A percentile compares a stretch with the other conserved stretches of the same genome.
Evolutionary conservation across 2,113 vertebrate species (phyloP).

Genomic region (Actenoides lindsayi): DNA sequence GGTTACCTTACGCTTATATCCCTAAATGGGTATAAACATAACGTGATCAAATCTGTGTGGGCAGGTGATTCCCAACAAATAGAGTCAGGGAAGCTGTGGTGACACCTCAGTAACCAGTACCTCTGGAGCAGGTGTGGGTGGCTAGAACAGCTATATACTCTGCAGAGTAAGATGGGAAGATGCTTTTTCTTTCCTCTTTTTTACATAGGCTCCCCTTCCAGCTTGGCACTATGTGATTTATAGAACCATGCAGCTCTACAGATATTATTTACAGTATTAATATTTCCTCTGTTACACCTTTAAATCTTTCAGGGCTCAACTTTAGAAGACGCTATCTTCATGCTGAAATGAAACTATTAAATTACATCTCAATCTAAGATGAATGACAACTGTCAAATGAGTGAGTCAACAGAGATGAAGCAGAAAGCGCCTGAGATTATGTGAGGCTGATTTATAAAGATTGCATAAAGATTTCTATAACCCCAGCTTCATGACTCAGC

Average conservation of each 20-base stretch:
- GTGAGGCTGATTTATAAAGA: slow-evolving; percentile 69
- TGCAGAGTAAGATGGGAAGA: background rate
- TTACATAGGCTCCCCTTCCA: background rate
- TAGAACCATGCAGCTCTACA: background rate
- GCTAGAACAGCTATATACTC: accelerated
- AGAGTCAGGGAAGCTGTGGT: accelerated
- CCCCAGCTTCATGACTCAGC: slow-evolving; percentile 68
- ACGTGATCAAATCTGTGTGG: accelerated
- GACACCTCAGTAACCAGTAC: background rate
- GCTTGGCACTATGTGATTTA: slow-evolving; percentile 12
- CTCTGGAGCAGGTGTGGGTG: background rate
- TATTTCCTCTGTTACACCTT: slow-evolving; percentile 68
- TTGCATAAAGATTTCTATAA: slow-evolving; percentile 72
- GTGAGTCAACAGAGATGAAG: slow-evolving; percentile 64
- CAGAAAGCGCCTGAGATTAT: slow-evolving; percentile 53
- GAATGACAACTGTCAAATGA: slow-evolving; percentile 69
- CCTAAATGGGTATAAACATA: accelerated
- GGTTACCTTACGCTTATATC: accelerated
- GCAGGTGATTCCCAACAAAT: background rate
- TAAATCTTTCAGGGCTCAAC: slow-evolving; percentile 54
- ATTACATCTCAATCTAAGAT: slow-evolving; percentile 68
- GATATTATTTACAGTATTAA: slow-evolving; percentile 70
- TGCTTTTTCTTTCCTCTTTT: background rate
- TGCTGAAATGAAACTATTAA: slow-evolving; percentile 70
- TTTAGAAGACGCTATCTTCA: slow-evolving; percentile 37